Evolutionary conservation across 2,888 invertebrate species (phyloP).

Genomic region (Conus canariensis): DNA sequence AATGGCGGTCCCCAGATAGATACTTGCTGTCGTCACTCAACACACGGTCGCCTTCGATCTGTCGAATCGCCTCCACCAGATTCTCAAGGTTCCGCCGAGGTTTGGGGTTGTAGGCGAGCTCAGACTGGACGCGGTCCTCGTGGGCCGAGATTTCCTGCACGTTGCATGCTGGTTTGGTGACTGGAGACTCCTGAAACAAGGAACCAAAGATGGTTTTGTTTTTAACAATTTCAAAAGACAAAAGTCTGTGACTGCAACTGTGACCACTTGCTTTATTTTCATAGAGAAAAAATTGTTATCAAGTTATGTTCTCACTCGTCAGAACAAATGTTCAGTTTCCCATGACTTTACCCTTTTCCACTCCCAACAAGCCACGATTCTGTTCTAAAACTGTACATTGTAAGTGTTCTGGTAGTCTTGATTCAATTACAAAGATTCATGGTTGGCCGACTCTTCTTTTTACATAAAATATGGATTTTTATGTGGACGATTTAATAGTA

Average conservation of each 20-base stretch:
- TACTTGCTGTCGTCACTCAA: slow-evolving; percentile 40
- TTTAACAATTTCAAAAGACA: background rate
- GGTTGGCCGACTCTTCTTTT: too few species aligned
- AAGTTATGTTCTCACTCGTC: too few species aligned
- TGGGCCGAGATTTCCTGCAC: slow-evolving; percentile 41
- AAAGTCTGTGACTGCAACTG: background rate
- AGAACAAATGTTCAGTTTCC: too few species aligned
- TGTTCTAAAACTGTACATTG: too few species aligned
- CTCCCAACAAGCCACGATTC: too few species aligned
- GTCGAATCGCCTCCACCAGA: slow-evolving; percentile 91
- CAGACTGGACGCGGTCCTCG: slow-evolving; percentile 9
- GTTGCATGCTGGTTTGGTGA: slow-evolving; percentile 9
- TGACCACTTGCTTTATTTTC: too few species aligned
- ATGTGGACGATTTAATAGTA: too few species aligned
- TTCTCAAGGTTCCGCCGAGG: slow-evolving; percentile 97
- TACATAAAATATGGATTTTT: too few species aligned
- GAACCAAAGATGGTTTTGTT: background rate
- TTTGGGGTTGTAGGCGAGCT: slow-evolving; percentile 78
- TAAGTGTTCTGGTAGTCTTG: too few species aligned
- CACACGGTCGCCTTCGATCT: slow-evolving; percentile 51
- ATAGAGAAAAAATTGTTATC: too few species aligned
- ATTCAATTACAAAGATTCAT: too few species aligned
- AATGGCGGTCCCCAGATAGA: slow-evolving; percentile 34
- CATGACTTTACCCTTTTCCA: too few species aligned
- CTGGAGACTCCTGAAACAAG: slow-evolving; percentile 19